Evolutionary conservation across 2,797 vertebrate genomes (phyloP), one percentile per base, ranked within the genome.

Genomic region (Myotis vivesi): DNA sequence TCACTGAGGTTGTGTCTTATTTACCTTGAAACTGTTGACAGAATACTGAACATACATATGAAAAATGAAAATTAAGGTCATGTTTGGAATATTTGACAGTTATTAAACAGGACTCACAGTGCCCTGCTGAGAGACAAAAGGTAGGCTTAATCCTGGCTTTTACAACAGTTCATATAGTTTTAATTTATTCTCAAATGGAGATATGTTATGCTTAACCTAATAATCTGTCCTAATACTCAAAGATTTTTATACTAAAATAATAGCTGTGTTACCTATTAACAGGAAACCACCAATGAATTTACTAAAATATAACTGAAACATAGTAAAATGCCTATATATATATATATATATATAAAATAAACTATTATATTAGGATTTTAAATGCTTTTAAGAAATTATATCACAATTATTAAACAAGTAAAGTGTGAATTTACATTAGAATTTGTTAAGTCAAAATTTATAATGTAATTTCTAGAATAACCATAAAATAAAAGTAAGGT

Each of bases 51-150:
- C 5, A 62, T 71, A 33, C 62, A 59, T 44, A 41, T 19, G 11
- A 79, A 71, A 94, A 71, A 69, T 77, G 28, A 89, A 89, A 85
- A 71, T 71, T 71, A 38, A 83, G 23, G 16, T 90, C 12, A 79
- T 13, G 36, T 33, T 71, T 94, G 62, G 30, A 8, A 64, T 80
- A 64, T 72, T 22, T 87, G 20, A 73, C 55, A 73, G 22, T 33
- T 46, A 77, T 57, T 86, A 86, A 77, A 77, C 8, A 79, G 22
- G 77, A 41, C 30, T 89, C 19, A 86, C 30, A 73, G 30, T 66
- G 15, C 36, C 55, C 36, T 53, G 5, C 64, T 66, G 17, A 38
- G 13, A 36, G 19, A 79, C 30, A 62, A 59, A 59, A 64, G 44
- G 11, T 80, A 36, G 22, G 36, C 15, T 22, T 71, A 90, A 80